Base-by-base conservation (phyloP, 2,113 vertebrate genomes). In the Lagenorhynchus albirostris region DNA sequence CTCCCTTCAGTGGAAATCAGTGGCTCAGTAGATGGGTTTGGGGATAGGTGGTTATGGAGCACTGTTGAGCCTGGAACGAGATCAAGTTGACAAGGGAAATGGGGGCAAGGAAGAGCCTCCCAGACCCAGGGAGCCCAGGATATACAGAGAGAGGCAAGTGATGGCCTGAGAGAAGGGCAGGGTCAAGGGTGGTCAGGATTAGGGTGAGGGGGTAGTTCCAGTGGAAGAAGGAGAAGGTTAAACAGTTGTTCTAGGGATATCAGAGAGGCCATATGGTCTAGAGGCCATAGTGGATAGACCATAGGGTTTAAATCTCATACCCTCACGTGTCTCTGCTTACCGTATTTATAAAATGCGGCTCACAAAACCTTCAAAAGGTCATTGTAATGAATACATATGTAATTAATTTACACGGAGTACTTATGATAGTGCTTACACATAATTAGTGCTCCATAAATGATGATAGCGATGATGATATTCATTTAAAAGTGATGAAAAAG, bases 401-500 rank as follows among this genome's bases (percentile, higher is more conserved):
- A 47, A 76, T 36, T 47, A n/a, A n/a, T 58, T 63, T 21, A 63
- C 20, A 26, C 71, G 70, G 92, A 65, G 38, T 60, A 67, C 44
- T 81, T 84, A 63, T 0, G 36, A 76, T 33, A 77, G 31, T 83
- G 25, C 44, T 87, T 77, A 2, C 8, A 58, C 21, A 1, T 62
- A 21, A 8, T 38, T 62, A 92, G 33, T 63, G 26, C 53, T 58
- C 53, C 68, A 4, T 67, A 77, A 89, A 92, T 13, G 12, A n/a
- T n/a, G n/a, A n/a, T 67, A 31, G 23, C 5, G 0, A 2, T 62
- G 44, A 60, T 29, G 31, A 55, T 63, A 63, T 47, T 92, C 71
- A 36, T 79, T 92, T 92, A 47, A 77, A 95, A 95, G 60, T n/a
- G 33, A 82, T 41, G 20, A 47, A 77, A 93, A 94, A 44, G 36